Conservation (phyloP, 2,113 vertebrate genomes). For the Hoplias malabaricus region DNA sequence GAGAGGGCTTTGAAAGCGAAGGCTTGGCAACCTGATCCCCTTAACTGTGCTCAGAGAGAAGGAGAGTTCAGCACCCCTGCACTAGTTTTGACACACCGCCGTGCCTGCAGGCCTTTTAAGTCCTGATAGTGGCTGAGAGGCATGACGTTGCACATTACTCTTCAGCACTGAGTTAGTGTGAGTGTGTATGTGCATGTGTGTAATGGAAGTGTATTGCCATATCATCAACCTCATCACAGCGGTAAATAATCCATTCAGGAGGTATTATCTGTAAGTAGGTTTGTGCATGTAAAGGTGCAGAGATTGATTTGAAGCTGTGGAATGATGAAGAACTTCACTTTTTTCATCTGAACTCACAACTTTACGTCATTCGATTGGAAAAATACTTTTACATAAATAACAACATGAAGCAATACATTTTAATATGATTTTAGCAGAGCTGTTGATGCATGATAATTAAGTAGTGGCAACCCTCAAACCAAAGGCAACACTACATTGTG, state of each 20-base stretch:
- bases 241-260: slow-evolving; percentile 20
- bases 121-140: slow-evolving; percentile 65
- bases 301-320: not conserved
- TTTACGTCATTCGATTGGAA: not conserved
- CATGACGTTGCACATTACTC: slow-evolving; percentile 57
- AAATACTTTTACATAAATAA: not conserved
- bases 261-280: slow-evolving; percentile 9
- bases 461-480: too few relatives aligned
- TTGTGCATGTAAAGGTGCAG: not conserved
- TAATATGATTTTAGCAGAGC: not conserved
- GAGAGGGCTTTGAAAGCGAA: slow-evolving; percentile 60
- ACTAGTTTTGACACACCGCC: slow-evolving; percentile 59
- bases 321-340: not conserved
- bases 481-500: too few relatives aligned
- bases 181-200: slow-evolving; percentile 3
- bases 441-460: too few relatives aligned
- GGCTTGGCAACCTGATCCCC: slow-evolving; percentile 68
- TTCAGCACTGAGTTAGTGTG: slow-evolving; percentile 11
- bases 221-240: slow-evolving; percentile 20
- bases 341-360: not conserved
- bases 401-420: not conserved
- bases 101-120: slow-evolving; percentile 65
- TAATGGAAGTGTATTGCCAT: not conserved
- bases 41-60: slow-evolving; percentile 73
- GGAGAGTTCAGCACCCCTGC: slow-evolving; percentile 68